Base-by-base conservation (phyloP, 2,113 vertebrate genomes). In the Prionailurus viverrinus region DNA sequence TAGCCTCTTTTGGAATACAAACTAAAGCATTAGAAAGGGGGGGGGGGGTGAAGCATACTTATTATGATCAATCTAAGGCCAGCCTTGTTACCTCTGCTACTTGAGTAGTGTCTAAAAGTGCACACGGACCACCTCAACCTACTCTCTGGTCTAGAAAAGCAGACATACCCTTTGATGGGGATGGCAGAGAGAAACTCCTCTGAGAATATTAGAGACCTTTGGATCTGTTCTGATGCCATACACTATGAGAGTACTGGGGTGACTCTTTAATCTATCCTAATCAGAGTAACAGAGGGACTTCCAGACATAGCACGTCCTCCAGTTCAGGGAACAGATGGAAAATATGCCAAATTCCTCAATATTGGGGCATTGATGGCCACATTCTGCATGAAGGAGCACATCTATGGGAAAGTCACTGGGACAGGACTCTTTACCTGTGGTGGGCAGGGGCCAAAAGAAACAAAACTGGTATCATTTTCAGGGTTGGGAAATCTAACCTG, bases 401-500 rank as follows among this genome's bases (percentile, higher is more conserved):
- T 33, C 93, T 90, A 41, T 84, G 92, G 74, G 97, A 96, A 96
- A 96, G n/a, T 95, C 66, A 63, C 65, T 39, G 63, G 68, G 8
- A 85, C 6, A 45, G 39, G 36, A 63, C 66, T 80, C 68, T 61
- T 91, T 96, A 97, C 97, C 98, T 97, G 92, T 66, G 51, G 55
- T 73, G 85, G 41, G 39, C 36, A 92, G 91, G 45, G 92, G 92
- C 87, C 83, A 73, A 98, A 83, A 95, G 94, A 93, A 96, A 95
- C 87, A 97, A 97, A 93, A 82, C 31, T 14, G 65, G 10, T 84
- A 33, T 96, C 71, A 14, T 48, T 90, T 94, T 97, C 95, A 96
- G 95, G 61, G 18, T 25, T 36, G 80, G 88, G 76, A 94, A 97
- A 92, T 81, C 84, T 79, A 98, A 96, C 39, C 86, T 96, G 96